Evolutionary conservation across 2,797 vertebrate genomes (phyloP), one percentile per base, ranked within the genome.

Genomic region (Propithecus perrieri): DNA sequence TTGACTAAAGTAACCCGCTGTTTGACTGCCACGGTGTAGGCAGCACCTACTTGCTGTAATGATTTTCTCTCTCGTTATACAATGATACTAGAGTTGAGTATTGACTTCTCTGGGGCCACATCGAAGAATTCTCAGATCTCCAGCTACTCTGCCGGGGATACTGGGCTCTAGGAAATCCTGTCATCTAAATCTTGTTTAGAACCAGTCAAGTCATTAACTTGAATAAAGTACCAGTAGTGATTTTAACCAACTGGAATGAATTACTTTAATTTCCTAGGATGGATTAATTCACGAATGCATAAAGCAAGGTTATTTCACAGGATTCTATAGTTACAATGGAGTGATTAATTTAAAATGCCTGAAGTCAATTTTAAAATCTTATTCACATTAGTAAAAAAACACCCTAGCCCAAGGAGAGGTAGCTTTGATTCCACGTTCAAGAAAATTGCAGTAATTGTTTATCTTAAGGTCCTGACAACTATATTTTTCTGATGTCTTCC

Each of bases 231-330:
- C n/a, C 7, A 4, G 30, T 53, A 80, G 43, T 90, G 46, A 85
- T 75, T 95, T 93, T 96, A 96, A 74, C 48, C 90, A 96, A 43
- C n/a, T 94, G 55, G 75, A 85, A 92, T 79, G 61, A 94, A 96
- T 80, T 91, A 67, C 35, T 93, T 95, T 94, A 78, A 81, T 96
- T 97, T 90, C 38, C 43, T 83, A 30, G 7, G 26, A 57, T 75
- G n/a, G 30, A 85, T 92, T 93, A 90, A 94, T 95, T 83, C 76
- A 92, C 63, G 33, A 85, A 74, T 50, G 55, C 50, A 61, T 48
- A 92, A 90, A 87, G 12, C 53, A 67, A 72, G 63, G 33, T 38
- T 78, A 55, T 89, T 85, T 88, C 85, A 69, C 11, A 91, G 43
- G 22, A 53, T 53, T 94, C 69, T 75, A 30, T 72, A 48, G 22